These are phyloP conservation scores for Cecidostiba fungosa DNA, from an alignment of 2,888 invertebrate genomes.

Conservation along the genomic window DNA sequence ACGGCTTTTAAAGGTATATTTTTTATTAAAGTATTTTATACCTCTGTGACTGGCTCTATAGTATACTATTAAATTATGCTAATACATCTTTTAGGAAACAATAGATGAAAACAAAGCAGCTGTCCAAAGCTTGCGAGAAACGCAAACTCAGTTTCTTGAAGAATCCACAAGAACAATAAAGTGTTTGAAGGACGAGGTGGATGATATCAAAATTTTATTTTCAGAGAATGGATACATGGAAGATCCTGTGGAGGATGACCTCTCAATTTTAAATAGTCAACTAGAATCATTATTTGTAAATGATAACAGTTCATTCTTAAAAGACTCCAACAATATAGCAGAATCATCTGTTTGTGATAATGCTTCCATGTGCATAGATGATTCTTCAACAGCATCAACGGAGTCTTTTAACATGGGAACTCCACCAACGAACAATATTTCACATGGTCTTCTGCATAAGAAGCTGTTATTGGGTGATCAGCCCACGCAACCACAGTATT, in stretches of 20 bases:
- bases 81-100: conserved; percentile 43
- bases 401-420: not conserved
- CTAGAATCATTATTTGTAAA: conserved; percentile 40
- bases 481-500: conserved; percentile 57
- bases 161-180: conserved; percentile 46
- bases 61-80: not conserved
- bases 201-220: conserved; percentile 61
- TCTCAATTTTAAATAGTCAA: conserved; percentile 44
- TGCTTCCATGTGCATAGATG: not conserved
- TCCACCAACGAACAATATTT: not conserved
- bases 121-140: conserved; percentile 35
- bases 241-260: conserved; percentile 34
- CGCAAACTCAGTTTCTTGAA: conserved; percentile 44
- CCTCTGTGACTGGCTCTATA: not conserved
- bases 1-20: conserved; percentile 48
- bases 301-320: conserved; percentile 16
- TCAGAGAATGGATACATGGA: conserved; percentile 60
- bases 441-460: conserved; percentile 10
- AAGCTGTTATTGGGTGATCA: conserved; percentile 22
- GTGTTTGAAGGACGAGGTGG: conserved; percentile 55
- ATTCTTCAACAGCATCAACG: conserved; percentile 12
- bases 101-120: conserved; percentile 39
- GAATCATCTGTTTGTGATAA: conserved; percentile 28
- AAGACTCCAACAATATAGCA: not conserved
- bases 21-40: not conserved